Conservation (phyloP, 2,113 vertebrate genomes). For the Corapipo altera region DNA sequence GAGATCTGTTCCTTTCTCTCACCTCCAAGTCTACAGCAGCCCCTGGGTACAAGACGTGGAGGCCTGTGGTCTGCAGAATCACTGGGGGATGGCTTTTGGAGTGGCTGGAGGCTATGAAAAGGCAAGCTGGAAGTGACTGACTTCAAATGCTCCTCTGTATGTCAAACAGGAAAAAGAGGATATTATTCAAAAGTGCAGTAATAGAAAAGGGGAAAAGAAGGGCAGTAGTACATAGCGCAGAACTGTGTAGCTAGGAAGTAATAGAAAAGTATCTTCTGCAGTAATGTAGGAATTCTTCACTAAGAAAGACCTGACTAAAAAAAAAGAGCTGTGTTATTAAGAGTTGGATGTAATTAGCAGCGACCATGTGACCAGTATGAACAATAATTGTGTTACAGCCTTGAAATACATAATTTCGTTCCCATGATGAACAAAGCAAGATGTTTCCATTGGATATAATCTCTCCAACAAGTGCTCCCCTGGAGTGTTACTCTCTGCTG, state of each 20-base stretch:
- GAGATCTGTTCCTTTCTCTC: background rate
- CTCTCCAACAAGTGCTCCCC: background rate
- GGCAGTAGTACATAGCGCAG: background rate
- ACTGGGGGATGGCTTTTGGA: fast-evolving
- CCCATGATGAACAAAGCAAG: background rate
- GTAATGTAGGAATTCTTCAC: background rate
- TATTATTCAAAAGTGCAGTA: background rate
- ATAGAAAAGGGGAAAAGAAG: background rate
- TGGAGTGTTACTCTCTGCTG: background rate
- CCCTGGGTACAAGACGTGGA: background rate
- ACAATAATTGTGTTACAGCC: background rate
- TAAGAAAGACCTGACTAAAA: background rate
- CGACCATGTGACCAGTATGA: background rate
- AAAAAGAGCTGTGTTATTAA: background rate
- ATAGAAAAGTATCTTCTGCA: background rate
- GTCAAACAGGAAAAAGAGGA: background rate
- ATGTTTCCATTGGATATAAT: background rate
- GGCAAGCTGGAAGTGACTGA: background rate
- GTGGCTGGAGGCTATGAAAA: background rate
- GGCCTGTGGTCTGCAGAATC: background rate
- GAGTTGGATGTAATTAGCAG: background rate
- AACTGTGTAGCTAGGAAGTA: background rate
- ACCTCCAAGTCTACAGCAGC: background rate
- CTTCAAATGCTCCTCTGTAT: background rate
- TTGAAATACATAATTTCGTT: background rate